Evolutionary conservation across 2,113 vertebrate species (phyloP).

Genomic region (Phaethornis superciliosus): DNA sequence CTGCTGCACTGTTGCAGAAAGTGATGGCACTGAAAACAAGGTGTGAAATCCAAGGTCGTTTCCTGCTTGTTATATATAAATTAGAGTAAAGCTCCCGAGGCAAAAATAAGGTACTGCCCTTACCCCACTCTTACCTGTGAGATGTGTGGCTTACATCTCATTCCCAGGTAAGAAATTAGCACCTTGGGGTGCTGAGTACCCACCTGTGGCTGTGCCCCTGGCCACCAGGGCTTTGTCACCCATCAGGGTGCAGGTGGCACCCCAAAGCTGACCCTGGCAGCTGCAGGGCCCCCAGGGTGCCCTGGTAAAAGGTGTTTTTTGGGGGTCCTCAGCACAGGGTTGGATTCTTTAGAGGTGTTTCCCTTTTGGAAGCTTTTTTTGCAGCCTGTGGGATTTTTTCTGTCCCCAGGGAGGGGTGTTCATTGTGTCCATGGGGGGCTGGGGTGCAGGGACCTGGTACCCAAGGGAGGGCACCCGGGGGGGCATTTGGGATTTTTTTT

Average conservation of each 20-base stretch:
- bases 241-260: too few relatives aligned
- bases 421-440: too few relatives aligned
- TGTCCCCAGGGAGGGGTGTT: background rate
- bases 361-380: background rate
- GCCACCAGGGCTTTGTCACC: too few relatives aligned
- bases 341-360: background rate
- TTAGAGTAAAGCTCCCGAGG: background rate
- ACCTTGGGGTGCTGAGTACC: background rate
- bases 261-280: too few relatives aligned
- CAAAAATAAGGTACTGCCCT: background rate
- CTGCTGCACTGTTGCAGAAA: background rate
- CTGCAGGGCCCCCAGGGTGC: too few relatives aligned
- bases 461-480: too few relatives aligned
- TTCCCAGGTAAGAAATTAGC: background rate
- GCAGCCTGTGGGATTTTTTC: background rate
- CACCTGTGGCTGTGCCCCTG: accelerated
- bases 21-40: background rate
- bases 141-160: background rate
- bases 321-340: accelerated
- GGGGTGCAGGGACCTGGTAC: too few relatives aligned
- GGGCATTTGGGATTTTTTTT: background rate
- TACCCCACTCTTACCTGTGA: background rate
- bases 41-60: background rate
- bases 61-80: background rate
- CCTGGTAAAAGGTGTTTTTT: accelerated